These are phyloP conservation scores for Melinaea menophilus DNA, from an alignment of 2,888 invertebrate species.

Conservation along the genomic window DNA sequence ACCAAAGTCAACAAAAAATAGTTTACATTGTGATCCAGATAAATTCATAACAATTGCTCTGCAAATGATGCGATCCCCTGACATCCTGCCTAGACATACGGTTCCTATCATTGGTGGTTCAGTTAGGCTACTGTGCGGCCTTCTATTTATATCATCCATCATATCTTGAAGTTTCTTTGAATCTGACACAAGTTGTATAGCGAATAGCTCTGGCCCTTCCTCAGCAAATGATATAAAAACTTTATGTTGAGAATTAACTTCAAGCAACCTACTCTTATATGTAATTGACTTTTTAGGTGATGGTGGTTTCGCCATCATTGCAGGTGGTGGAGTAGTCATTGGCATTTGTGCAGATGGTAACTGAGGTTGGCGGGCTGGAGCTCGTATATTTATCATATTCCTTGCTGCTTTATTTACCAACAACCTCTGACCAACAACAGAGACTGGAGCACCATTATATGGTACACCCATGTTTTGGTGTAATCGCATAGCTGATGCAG, in stretches of 20 bases:
- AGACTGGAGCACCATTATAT: constrained; percentile 54
- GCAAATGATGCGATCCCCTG: constrained; percentile 82
- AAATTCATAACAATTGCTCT: constrained; percentile 87
- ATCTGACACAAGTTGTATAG: constrained; percentile 82
- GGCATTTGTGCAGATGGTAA: constrained; percentile 29
- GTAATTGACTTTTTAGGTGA: constrained; percentile 69
- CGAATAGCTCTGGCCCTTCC: constrained; percentile 88
- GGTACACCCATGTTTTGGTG: constrained; percentile 58
- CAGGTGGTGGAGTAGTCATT: constrained; percentile 34
- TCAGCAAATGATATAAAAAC: constrained; percentile 87
- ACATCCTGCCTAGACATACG: constrained; percentile 85
- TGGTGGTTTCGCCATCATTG: constrained; percentile 40
- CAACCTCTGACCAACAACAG: constrained; percentile 58
- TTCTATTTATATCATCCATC: constrained; percentile 84
- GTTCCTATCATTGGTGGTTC: constrained; percentile 86
- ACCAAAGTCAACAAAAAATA: constrained; percentile 90
- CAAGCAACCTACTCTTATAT: constrained; percentile 72
- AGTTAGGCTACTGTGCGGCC: constrained; percentile 78
- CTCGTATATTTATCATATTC: constrained; percentile 56
- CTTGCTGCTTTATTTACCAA: constrained; percentile 56
- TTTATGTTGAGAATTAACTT: constrained; percentile 77
- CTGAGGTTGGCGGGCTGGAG: constrained; percentile 59
- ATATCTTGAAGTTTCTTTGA: constrained; percentile 80
- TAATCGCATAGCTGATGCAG: constrained; percentile 65
- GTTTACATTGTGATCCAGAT: constrained; percentile 83